Base-by-base conservation (phyloP, 2,888 invertebrate genomes). In the Drosophila paracracens region DNA sequence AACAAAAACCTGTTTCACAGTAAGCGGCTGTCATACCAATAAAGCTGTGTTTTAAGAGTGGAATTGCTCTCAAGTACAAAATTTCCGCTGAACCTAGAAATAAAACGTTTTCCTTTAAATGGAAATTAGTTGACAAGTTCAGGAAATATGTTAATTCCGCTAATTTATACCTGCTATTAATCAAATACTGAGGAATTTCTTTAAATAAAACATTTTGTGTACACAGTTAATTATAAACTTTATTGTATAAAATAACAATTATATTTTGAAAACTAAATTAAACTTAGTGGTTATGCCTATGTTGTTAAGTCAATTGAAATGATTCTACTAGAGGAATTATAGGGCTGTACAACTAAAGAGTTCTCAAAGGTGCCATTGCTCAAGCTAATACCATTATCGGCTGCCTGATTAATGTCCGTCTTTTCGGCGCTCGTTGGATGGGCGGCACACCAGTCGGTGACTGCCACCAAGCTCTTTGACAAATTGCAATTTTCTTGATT, bases 291-390 rank as follows among this genome's bases (percentile, higher is more conserved):
- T 62, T 70, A 65, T 52, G 43, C 50, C 89, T 92, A 93, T 74
- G 92, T 91, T 64, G 93, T 93, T 79, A 93, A 88, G 86, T 93
- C 93, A 74, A 93, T 93, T 59, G 93, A 93, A 76, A 92, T 87
- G 71, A 92, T 84, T 54, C 91, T 91, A 69, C 83, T 88, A 54
- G 90, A 82, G 31, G 92, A 82, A 80, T 79, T 84, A 38, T 88
- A 87, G 6, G 81, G 83, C 76, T 86, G 85, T 58, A 89, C 73
- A 66, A 89, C 81, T 68, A 91, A 83, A 70, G 89, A 75, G 62
- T 84, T 81, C 59, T 85, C 83, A 60, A 83, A 77, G 61, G 82
- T 56, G 38, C 38, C 76, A 67, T 74, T 79, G 57, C 74, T 38
- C 36, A 56, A n/a, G 38, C 56, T 56, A 13, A 56, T 56, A n/a